A percentile compares a stretch with the other conserved stretches of the same genome.
Evolutionary conservation across 1,140 invertebrate genomes (phyloP).

Genomic region (Lordiphosa mommai): DNA sequence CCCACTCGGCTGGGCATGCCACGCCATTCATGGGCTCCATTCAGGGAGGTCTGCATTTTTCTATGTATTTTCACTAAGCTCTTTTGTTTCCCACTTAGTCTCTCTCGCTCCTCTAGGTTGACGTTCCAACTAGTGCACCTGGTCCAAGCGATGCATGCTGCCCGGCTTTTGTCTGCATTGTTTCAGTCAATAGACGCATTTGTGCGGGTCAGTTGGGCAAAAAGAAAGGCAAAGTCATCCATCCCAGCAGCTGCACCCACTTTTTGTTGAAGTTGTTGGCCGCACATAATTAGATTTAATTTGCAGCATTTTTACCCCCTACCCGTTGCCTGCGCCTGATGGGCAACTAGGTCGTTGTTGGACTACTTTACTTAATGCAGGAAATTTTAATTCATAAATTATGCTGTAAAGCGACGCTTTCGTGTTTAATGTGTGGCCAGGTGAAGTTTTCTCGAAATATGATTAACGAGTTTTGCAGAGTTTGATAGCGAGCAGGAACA

Average conservation of each 20-base stretch:
- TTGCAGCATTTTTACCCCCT: slow-evolving; percentile 16
- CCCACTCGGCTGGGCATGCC: slow-evolving; percentile 2
- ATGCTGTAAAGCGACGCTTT: slow-evolving; percentile 37
- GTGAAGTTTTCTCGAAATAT: slow-evolving; percentile 14
- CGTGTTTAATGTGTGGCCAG: slow-evolving; percentile 5
- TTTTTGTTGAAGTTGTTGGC: slow-evolving; percentile 20
- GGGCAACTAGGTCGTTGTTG: neutral
- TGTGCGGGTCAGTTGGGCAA: slow-evolving; percentile 70
- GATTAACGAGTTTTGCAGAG: slow-evolving; percentile 28
- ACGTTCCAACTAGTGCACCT: slow-evolving; percentile 42
- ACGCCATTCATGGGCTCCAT: slow-evolving; percentile 42
- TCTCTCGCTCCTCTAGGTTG: slow-evolving; percentile 20
- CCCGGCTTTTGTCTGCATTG: slow-evolving; percentile 63
- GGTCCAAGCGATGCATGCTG: slow-evolving; percentile 20
- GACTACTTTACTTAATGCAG: slow-evolving; percentile 5
- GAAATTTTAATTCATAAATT: slow-evolving; percentile 45
- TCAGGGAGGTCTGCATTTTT: slow-evolving; percentile 11
- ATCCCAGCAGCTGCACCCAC: neutral
- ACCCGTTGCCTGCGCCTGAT: too few relatives aligned
- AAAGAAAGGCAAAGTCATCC: slow-evolving; percentile 38
- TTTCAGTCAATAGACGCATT: slow-evolving; percentile 74
- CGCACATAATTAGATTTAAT: slow-evolving; percentile 73
- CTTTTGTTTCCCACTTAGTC: slow-evolving; percentile 57
- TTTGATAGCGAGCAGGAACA: neutral
- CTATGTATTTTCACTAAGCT: slow-evolving; percentile 20